Evolutionary conservation across 2,797 vertebrate species (phyloP), one percentile per base, ranked within the genome.

Genomic region (Protonibea diacanthus): DNA sequence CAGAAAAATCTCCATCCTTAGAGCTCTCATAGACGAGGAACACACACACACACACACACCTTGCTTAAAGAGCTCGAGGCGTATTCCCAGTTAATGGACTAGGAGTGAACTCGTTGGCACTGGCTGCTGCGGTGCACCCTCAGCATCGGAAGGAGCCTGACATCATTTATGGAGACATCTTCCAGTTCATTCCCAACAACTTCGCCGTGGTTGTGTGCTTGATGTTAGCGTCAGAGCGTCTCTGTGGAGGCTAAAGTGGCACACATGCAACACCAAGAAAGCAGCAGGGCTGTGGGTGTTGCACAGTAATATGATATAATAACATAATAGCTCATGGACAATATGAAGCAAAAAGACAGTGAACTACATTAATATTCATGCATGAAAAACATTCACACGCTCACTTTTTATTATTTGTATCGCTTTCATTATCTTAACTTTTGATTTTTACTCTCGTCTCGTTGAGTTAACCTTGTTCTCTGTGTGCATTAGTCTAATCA

Each of bases 131-230:
- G 69, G 58, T 75, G 69, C 84, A 77, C 61, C 60, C 59, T 77
- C 75, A 71, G 85, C 68, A 77, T 85, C 56, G 52, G 56, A 29
- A 73, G 56, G 68, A 82, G 71, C 76, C 68, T 80, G 85, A 83
- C 71, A 90, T 81, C 74, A 79, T 83, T 86, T 78, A 86, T 82
- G 60, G 77, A 83, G 61, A 82, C 71, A 82, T 89, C 85, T 82
- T 82, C 80, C 74, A 81, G 62, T 78, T 90, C 62, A 68, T 70
- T 84, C 71, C 66, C 65, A 79, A 38, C 33, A 77, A 88, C 89
- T 83, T 87, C 68, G 79, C 66, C 73, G 70, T 60, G 63, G 57
- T 82, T 82, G 55, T 51, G 11, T 80, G 74, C 86, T 85, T 81
- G 61, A 78, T 84, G 61, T 82, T 84, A 61, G 64, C 38, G 13